Percentiles rank a stretch among this genome's conserved stretches.
These are phyloP conservation scores for Rhopalosiphum maidis DNA, from an alignment of 1,140 invertebrate genomes.

Conservation along the genomic window DNA sequence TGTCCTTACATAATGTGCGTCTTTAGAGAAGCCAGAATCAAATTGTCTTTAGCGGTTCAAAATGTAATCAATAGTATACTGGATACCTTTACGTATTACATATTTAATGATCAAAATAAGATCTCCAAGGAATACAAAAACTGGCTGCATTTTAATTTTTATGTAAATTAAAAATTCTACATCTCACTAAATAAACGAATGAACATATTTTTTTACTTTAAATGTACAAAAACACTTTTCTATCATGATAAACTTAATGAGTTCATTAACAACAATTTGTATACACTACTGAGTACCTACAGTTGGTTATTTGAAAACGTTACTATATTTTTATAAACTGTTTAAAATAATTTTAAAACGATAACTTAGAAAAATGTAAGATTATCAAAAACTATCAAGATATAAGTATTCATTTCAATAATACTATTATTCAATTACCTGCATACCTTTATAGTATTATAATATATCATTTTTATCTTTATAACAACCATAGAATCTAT, in stretches of 20 bases:
- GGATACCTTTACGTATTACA: background rate
- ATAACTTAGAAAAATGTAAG: background rate
- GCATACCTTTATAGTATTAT: no score
- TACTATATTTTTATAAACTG: background rate
- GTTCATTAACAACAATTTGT: background rate
- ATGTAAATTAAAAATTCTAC: background rate
- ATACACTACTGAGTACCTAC: background rate
- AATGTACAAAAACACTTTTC: background rate
- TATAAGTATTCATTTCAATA: background rate
- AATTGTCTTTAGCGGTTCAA: background rate
- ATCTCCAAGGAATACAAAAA: constrained; percentile 10
- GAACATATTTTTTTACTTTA: constrained; percentile 13
- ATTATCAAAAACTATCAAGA: background rate
- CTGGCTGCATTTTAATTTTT: background rate
- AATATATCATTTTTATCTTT: no score
- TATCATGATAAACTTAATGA: background rate
- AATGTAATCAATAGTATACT: background rate
- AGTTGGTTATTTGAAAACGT: background rate
- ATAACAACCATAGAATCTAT: background rate
- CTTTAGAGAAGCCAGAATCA: background rate
- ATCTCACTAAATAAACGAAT: background rate
- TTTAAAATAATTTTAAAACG: background rate
- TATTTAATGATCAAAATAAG: background rate
- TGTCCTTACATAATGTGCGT: background rate
- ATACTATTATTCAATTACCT: background rate